These are phyloP conservation scores for Drosophila sucinea DNA, from an alignment of 1,140 invertebrate genomes.

Conservation along the genomic window DNA sequence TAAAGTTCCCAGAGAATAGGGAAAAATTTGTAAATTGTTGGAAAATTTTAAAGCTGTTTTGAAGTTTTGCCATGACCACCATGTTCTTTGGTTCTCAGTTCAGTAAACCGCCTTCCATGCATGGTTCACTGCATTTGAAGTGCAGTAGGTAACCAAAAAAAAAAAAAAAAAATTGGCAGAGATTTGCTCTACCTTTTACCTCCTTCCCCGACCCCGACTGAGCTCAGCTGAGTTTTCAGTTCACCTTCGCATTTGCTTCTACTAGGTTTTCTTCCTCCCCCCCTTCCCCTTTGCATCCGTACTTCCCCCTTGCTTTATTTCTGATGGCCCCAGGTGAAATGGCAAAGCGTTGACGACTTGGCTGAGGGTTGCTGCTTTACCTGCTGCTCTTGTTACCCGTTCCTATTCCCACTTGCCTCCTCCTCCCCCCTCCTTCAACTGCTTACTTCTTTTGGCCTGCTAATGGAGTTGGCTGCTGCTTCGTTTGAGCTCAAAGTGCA, in stretches of 20 bases:
- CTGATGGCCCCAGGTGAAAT: conserved; percentile 52
- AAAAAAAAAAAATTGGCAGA: conserved; percentile 27
- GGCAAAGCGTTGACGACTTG: conserved; percentile 28
- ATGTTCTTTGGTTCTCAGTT: conserved; percentile 36
- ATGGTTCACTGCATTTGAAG: conserved; percentile 70
- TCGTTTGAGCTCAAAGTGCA: conserved; percentile 73
- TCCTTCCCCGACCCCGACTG: background rate
- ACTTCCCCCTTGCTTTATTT: conserved; percentile 4
- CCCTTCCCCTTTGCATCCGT: background rate
- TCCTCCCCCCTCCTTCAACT: background rate
- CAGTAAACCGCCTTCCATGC: conserved; percentile 13
- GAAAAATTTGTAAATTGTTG: no score
- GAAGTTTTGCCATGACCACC: background rate
- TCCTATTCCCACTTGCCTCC: background rate
- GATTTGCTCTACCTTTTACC: background rate
- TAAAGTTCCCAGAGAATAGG: no score
- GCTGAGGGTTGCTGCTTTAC: conserved; percentile 15
- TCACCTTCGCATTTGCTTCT: background rate
- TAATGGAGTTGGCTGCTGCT: conserved; percentile 61
- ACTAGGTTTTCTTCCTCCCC: background rate
- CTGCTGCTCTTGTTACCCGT: background rate
- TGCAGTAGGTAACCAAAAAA: conserved; percentile 65
- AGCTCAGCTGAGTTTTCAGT: background rate
- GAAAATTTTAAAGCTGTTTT: conserved; percentile 3
- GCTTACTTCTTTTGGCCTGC: conserved; percentile 22